A percentile compares a stretch with the other conserved stretches of the same genome.
Conservation (phyloP, 2,888 invertebrate species). For the Eilema depressum region DNA sequence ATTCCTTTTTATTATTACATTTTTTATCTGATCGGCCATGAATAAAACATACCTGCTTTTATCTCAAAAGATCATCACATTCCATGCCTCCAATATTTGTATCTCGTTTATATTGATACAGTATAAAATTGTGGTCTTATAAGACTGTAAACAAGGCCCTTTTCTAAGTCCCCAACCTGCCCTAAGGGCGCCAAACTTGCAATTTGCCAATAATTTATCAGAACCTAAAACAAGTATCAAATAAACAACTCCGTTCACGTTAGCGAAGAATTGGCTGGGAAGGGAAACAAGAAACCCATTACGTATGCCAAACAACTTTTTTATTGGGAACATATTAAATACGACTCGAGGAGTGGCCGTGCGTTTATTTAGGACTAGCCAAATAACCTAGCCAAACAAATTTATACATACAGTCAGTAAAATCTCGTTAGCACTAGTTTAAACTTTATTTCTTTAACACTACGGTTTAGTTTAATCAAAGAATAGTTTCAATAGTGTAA, state of each 20-base stretch:
- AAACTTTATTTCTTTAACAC: background rate
- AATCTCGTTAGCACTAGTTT: constrained; percentile 10
- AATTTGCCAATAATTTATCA: constrained; percentile 19
- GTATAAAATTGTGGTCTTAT: background rate
- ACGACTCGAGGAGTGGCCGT: constrained; percentile 63
- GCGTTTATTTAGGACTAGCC: constrained; percentile 67
- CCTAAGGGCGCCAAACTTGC: constrained; percentile 11
- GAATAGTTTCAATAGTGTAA: constrained; percentile 7
- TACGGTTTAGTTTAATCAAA: constrained; percentile 12
- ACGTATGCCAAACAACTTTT: constrained; percentile 72
- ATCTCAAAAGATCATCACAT: background rate
- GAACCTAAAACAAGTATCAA: constrained; percentile 40
- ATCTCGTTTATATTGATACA: background rate
- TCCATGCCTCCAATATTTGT: background rate
- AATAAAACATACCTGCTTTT: constrained; percentile 3
- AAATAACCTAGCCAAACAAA: constrained; percentile 55
- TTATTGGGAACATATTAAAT: constrained; percentile 74
- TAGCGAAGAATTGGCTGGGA: constrained; percentile 45
- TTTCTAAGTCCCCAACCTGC: constrained; percentile 8
- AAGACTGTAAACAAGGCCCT: constrained; percentile 7
- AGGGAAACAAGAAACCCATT: constrained; percentile 68
- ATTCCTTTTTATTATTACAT: background rate
- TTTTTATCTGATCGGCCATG: background rate
- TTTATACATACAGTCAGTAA: constrained; percentile 21
- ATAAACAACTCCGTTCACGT: constrained; percentile 40